Evolutionary conservation across 2,888 invertebrate genomes (phyloP).

Genomic region (Melitaea athalia): DNA sequence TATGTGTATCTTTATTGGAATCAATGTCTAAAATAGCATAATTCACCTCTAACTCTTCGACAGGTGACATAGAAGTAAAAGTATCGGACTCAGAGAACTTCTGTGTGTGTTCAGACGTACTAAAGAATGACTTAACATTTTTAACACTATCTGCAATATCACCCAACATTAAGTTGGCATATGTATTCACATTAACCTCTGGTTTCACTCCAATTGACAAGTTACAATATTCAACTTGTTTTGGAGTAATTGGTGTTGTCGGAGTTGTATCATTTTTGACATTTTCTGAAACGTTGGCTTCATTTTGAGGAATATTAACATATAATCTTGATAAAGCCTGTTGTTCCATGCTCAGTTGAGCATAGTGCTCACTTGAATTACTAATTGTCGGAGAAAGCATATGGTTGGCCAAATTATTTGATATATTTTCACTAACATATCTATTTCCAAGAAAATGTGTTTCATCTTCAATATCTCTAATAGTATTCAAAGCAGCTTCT

Average conservation of each 20-base stretch:
- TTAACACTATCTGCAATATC: conserved; percentile 63
- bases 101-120: conserved; percentile 56
- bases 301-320: conserved; percentile 70
- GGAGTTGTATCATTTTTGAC: conserved; percentile 58
- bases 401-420: conserved; percentile 39
- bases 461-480: conserved; percentile 73
- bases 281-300: conserved; percentile 49
- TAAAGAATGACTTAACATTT: conserved; percentile 55
- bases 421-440: conserved; percentile 57
- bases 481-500: conserved; percentile 63
- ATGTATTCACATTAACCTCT: conserved; percentile 66
- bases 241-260: conserved; percentile 66
- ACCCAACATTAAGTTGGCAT: conserved; percentile 71
- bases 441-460: conserved; percentile 63
- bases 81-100: conserved; percentile 75
- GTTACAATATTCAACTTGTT: conserved; percentile 71
- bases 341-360: conserved; percentile 69
- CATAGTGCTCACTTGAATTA: conserved; percentile 75
- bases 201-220: conserved; percentile 57
- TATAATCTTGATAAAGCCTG: conserved; percentile 68
- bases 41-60: conserved; percentile 82
- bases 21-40: conserved; percentile 92
- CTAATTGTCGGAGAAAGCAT: conserved; percentile 73
- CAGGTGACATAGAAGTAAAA: conserved; percentile 68
- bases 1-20: conserved; percentile 67